A percentile compares a stretch with the other conserved stretches of the same genome.
Conservation (phyloP, 2,888 invertebrate species). For the Eristalis tenax region DNA sequence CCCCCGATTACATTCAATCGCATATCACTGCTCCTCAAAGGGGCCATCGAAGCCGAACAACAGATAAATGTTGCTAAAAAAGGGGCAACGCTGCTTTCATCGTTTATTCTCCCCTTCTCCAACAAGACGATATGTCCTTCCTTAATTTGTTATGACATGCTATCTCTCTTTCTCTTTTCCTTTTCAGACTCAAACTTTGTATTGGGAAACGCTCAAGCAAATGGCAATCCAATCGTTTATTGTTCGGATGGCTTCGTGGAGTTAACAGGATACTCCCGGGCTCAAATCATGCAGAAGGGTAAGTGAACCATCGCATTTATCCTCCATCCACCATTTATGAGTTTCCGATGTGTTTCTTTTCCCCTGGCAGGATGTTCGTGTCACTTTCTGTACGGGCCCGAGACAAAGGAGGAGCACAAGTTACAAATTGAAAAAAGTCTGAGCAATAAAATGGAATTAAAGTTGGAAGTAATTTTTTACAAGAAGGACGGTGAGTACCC, state of each 20-base stretch:
- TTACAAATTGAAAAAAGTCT: conserved; percentile 94
- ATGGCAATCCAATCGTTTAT: conserved; percentile 95
- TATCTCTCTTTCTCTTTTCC: conserved; percentile 19
- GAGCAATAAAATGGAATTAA: conserved; percentile 94
- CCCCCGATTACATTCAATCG: background rate
- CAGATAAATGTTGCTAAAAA: background rate
- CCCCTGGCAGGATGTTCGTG: conserved; percentile 88
- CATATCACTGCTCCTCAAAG: background rate
- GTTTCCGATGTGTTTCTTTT: background rate
- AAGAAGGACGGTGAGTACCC: conserved; percentile 92
- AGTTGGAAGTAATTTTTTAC: conserved; percentile 96
- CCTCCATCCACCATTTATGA: background rate
- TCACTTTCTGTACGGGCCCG: conserved; percentile 95
- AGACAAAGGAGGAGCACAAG: conserved; percentile 94
- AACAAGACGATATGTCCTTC: background rate
- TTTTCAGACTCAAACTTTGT: conserved; percentile 96
- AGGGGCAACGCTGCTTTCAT: too few relatives aligned
- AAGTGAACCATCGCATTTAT: conserved; percentile 64
- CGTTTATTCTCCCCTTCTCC: too few relatives aligned
- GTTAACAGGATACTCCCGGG: conserved; percentile 95
- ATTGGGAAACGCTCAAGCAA: conserved; percentile 96
- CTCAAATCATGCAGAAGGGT: conserved; percentile 97
- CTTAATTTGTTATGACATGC: background rate
- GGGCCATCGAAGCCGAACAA: background rate
- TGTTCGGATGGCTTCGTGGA: conserved; percentile 98